phyloP scores from a whole-genome alignment of 2,797 vertebrate species.

The Rhabdophis nuchalis region DNA sequence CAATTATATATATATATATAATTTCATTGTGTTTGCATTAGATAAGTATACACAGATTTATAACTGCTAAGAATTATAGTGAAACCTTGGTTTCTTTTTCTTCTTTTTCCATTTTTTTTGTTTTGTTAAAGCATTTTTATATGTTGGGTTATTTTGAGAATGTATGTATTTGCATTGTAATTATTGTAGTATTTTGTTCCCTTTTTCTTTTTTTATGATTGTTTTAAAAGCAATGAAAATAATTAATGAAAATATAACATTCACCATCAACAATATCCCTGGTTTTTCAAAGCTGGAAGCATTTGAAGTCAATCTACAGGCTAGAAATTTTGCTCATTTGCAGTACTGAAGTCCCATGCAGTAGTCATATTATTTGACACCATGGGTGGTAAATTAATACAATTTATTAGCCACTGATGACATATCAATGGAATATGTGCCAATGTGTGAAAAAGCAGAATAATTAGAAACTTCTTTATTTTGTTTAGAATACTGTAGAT shows the following conservation, averaged over 20 bases:
- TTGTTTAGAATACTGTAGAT: neutral
- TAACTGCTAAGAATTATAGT: neutral
- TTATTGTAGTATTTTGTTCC: neutral
- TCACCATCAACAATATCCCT: constrained; percentile 37
- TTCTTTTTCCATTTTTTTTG: neutral
- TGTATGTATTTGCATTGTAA: neutral
- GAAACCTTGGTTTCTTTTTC: neutral
- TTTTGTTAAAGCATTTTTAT: neutral
- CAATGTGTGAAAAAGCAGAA: constrained; percentile 24
- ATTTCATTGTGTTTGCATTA: neutral
- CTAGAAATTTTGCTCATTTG: constrained; percentile 16
- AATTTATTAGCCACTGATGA: constrained; percentile 25
- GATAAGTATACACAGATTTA: neutral
- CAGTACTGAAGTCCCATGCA: constrained; percentile 32
- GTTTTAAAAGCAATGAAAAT: neutral
- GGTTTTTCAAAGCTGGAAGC: constrained; percentile 28
- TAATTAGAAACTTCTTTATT: neutral
- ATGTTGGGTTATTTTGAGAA: neutral
- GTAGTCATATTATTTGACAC: constrained; percentile 25
- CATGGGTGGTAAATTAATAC: constrained; percentile 7
- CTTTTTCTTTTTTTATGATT: neutral
- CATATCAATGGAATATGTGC: constrained; percentile 29
- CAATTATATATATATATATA: too few species aligned
- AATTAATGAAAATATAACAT: constrained; percentile 45
- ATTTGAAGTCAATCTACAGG: constrained; percentile 28